phyloP scores from a whole-genome alignment of 2,797 vertebrate genomes.

The Rhincodon typus region DNA sequence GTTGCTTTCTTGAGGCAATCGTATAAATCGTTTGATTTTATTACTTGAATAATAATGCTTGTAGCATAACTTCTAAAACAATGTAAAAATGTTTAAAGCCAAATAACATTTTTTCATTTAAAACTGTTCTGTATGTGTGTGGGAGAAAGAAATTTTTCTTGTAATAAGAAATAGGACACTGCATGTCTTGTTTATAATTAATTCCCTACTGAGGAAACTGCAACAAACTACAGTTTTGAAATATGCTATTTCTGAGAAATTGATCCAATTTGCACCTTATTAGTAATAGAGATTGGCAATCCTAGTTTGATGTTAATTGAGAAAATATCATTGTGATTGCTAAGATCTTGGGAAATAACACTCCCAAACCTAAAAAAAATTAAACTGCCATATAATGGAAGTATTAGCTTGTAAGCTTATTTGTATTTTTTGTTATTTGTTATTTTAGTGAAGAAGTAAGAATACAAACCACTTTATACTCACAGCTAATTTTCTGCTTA shows the following conservation, averaged over 20 bases:
- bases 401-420: not conserved
- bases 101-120: not conserved
- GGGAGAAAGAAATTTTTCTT: not conserved
- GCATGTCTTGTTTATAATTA: not conserved
- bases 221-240: not conserved
- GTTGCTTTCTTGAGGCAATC: no score
- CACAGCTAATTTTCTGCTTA: not conserved
- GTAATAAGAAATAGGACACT: not conserved
- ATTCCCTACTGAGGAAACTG: not conserved
- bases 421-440: not conserved
- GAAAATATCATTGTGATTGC: not conserved
- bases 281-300: not conserved
- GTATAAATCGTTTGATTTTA: no score
- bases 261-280: not conserved
- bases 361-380: not conserved
- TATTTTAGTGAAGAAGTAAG: not conserved
- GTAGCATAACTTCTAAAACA: no score
- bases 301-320: not conserved
- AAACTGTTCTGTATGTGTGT: not conserved
- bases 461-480: not conserved
- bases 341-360: not conserved
- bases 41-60: no score
- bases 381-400: not conserved
- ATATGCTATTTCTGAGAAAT: not conserved
- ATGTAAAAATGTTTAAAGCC: not conserved